Percentiles rank a stretch among this genome's conserved stretches.
phyloP scores from a whole-genome alignment of 1,140 invertebrate genomes.

The Zelostemma sp. region DNA sequence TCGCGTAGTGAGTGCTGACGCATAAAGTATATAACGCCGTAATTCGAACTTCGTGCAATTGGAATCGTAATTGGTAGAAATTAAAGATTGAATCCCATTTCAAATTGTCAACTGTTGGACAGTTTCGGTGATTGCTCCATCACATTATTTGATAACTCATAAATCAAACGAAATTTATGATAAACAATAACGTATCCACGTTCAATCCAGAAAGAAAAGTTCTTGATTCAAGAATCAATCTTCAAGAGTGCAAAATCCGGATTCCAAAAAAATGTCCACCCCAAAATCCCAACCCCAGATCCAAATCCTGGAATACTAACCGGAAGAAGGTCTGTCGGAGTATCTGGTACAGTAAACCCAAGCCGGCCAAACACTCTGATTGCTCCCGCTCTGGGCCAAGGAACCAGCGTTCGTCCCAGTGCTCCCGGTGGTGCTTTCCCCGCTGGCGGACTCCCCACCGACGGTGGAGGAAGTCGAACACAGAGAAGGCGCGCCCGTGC shows the following conservation, averaged over 20 bases:
- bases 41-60: slow-evolving; percentile 15
- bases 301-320: too few species aligned
- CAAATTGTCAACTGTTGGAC: too few species aligned
- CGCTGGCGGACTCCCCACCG: slow-evolving; percentile 54
- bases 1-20: slow-evolving; percentile 34
- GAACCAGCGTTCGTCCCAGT: slow-evolving; percentile 11
- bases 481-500: slow-evolving; percentile 54
- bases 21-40: slow-evolving; percentile 31
- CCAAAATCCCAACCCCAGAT: too few species aligned
- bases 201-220: too few species aligned
- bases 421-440: slow-evolving; percentile 47
- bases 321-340: slow-evolving; percentile 95
- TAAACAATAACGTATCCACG: too few species aligned
- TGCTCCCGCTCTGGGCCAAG: slow-evolving; percentile 32
- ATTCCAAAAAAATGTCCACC: too few species aligned
- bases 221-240: too few species aligned
- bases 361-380: slow-evolving; percentile 82
- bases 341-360: slow-evolving; percentile 99
- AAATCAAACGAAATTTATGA: too few species aligned
- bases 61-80: slow-evolving; percentile 8
- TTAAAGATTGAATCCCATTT: too few species aligned
- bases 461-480: slow-evolving; percentile 59
- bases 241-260: too few species aligned
- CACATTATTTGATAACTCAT: too few species aligned
- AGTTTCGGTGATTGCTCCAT: too few species aligned